A percentile compares a stretch with the other conserved stretches of the same genome.
Evolutionary conservation across 2,113 vertebrate species (phyloP).

Genomic region (Phrynosoma blainvillii): DNA sequence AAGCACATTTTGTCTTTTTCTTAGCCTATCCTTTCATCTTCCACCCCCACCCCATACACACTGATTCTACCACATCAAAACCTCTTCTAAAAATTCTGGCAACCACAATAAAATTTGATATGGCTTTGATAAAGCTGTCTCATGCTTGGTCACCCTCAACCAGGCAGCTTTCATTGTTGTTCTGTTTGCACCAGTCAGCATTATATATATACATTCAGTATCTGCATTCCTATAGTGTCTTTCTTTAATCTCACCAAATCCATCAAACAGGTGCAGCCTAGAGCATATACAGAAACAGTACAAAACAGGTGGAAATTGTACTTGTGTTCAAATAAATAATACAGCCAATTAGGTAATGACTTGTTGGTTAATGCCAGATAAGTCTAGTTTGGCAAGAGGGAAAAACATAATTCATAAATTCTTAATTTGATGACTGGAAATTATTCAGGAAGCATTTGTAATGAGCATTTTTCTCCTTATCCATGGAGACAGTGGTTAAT

Average conservation of each 20-base stretch:
- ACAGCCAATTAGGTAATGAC: neutral
- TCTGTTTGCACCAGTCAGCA: neutral
- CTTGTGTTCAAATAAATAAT: neutral
- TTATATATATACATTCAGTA: neutral
- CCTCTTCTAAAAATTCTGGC: neutral
- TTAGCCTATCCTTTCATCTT: too few species aligned
- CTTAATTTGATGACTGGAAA: neutral
- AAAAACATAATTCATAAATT: neutral
- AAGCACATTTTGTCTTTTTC: too few species aligned
- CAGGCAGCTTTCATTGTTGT: neutral
- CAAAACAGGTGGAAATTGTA: neutral
- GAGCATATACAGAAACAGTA: neutral
- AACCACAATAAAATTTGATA: neutral
- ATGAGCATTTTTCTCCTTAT: neutral
- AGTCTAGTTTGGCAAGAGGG: neutral
- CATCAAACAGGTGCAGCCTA: neutral
- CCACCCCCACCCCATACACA: neutral
- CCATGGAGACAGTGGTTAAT: neutral
- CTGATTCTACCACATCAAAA: neutral
- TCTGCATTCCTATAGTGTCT: neutral
- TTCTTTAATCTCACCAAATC: neutral
- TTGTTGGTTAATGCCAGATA: neutral
- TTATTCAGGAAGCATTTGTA: neutral
- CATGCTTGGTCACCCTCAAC: neutral
- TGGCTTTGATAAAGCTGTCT: neutral